phyloP scores from a whole-genome alignment of 2,797 vertebrate species.

The Delichon dasypus region DNA sequence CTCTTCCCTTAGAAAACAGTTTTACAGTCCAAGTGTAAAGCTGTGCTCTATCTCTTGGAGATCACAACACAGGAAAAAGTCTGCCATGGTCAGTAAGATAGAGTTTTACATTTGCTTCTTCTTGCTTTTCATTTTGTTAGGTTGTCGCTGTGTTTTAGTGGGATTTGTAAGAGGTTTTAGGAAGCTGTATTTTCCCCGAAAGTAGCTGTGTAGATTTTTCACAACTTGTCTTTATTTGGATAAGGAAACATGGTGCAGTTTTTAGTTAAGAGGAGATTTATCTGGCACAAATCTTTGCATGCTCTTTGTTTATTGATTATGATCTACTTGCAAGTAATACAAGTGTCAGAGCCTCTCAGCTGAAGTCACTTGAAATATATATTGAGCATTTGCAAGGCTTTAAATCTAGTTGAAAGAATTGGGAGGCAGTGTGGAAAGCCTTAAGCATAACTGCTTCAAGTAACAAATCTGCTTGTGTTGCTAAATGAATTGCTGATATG shows the following conservation, averaged over 20 bases:
- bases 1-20: not conserved
- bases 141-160: not conserved
- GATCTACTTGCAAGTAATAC: not conserved
- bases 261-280: not conserved
- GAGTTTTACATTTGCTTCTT: not conserved
- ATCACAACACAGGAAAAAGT: not conserved
- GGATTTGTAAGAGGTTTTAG: not conserved
- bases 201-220: not conserved
- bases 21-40: not conserved
- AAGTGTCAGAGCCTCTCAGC: not conserved
- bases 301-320: not conserved
- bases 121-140: not conserved
- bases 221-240: not conserved
- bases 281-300: not conserved
- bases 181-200: not conserved
- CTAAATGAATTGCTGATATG: not conserved
- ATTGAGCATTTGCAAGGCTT: not conserved
- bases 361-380: not conserved
- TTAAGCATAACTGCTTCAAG: not conserved
- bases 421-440: not conserved
- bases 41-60: not conserved
- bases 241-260: not conserved
- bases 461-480: not conserved
- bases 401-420: not conserved
- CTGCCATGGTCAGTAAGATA: not conserved